These are phyloP conservation scores for Lapara coniferarum DNA, from an alignment of 2,888 invertebrate species.

Conservation along the genomic window DNA sequence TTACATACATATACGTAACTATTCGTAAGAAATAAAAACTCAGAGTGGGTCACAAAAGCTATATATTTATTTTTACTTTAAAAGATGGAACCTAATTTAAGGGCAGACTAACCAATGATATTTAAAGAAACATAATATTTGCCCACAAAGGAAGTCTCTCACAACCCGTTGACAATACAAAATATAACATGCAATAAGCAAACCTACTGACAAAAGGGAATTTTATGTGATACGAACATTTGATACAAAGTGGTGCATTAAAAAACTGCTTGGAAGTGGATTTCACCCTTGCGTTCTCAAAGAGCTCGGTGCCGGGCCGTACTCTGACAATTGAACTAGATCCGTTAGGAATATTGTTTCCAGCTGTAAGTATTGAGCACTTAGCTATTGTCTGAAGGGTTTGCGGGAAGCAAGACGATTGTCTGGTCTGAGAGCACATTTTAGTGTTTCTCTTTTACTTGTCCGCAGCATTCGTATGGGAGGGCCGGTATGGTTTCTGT, in stretches of 20 bases:
- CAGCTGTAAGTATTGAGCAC: constrained; percentile 12
- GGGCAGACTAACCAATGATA: too few relatives aligned
- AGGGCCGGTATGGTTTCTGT: too few relatives aligned
- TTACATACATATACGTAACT: too few relatives aligned
- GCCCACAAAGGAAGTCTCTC: too few relatives aligned
- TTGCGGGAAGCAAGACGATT: neutral
- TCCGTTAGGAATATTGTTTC: constrained; percentile 23
- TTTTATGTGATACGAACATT: neutral
- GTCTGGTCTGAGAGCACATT: neutral
- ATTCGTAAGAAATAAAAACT: too few relatives aligned
- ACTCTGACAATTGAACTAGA: constrained; percentile 11
- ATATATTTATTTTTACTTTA: too few relatives aligned
- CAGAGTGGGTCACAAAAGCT: too few relatives aligned
- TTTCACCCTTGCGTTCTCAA: constrained; percentile 2
- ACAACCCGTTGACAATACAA: too few relatives aligned
- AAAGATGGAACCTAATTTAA: too few relatives aligned
- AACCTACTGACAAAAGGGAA: constrained; percentile 6
- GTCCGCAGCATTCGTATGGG: too few relatives aligned
- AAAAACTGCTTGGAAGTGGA: constrained; percentile 11
- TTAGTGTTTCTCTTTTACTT: too few relatives aligned
- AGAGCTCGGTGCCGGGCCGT: neutral
- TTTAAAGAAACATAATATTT: too few relatives aligned
- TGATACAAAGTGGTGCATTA: constrained; percentile 20
- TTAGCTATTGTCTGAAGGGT: neutral
- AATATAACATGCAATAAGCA: neutral